Evolutionary conservation across 2,888 invertebrate genomes (phyloP), one percentile per base, ranked within the genome.

Genomic region (Chymomyza caudatula): DNA sequence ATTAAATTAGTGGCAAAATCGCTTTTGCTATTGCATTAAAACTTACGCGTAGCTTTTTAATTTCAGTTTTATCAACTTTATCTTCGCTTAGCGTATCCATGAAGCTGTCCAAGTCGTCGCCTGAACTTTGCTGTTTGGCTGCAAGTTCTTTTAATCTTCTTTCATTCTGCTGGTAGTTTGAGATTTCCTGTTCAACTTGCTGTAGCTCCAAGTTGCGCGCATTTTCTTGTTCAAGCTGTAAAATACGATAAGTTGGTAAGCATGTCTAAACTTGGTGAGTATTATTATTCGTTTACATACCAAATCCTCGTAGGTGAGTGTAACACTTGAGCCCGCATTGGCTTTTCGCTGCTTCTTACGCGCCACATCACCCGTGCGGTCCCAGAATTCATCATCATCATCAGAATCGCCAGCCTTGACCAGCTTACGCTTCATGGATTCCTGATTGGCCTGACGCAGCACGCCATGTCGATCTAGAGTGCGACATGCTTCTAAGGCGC

Each of bases 341-440:
- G 85, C 73, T 62, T 98, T 92, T 65, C 93, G 92, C 78, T 94
- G 92, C 5, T 98, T 92, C 88, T 98, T 98, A 77, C 93, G 93
- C 89, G 98, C 98, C 20, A 99, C 94, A 63, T 94, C 94, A 1
- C 98, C 99, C 0, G 99, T 99, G 70, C 99, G 92, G 89, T 99
- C 99, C 60, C 97, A 92, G 91, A 96, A 99, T 20, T 95, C 95
- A 89, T 99, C 99, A 68, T 99, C 99, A 85, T 99, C 98, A 85
- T 99, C 98, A 3, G 88, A 88, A 85, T 98, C 96, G 2, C 96
- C 96, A 82, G 94, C 93, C 93, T 96, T 95, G 78, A 95, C 94
- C 75, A 94, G 90, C 88, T 96, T 96, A 0, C 95, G 92, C 65
- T 96, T 95, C n/a, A 94, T 93, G 0, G 95, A 94, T 89, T 97